Base-by-base conservation (phyloP, 2,113 vertebrate species). In the Heloderma charlesbogerti region DNA sequence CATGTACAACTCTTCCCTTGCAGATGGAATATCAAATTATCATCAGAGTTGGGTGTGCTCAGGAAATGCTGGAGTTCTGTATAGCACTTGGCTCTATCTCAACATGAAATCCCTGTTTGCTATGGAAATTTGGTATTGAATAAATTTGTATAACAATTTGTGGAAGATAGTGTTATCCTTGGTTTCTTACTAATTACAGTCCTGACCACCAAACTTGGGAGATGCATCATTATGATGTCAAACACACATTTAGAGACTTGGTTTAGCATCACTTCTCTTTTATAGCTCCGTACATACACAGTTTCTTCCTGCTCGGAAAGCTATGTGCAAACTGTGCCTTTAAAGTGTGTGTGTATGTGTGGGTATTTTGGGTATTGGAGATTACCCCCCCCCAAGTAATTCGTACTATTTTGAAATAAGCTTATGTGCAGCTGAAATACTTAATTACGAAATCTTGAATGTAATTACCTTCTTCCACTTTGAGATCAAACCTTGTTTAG, bases 371-470 rank as follows among this genome's bases (percentile, higher is more conserved):
- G n/a, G 72, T 37, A 71, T 34, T 74, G 18, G n/a, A n/a, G 29
- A 22, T 8, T 27, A 2, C 40, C 31, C 69, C 31, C 31, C 7
- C 69, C 67, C 25, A 0, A 31, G 6, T 88, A 54, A 74, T 79
- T 92, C 22, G 18, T 63, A 63, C 34, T 63, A 79, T 92, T 91
- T 93, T 71, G 86, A 94, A 92, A 91, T 84, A 84, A 82, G 78
- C 74, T 79, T 92, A 88, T 96, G 93, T 94, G 91, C 94, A 94
- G 93, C 84, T 94, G 88, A 12, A 95, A 96, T 94, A 94, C 94
- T 96, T 94, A 91, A 95, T 87, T 92, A 75, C 78, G 93, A 10
- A 16, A 94, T 88, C 86, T 88, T 84, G 78, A 84, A 93, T 93
- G 93, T 88, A 86, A 87, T 94, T 94, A 94, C 77, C 88, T 95